Conservation (phyloP, 2,797 vertebrate species). For the Sebastes taczanowskii region DNA sequence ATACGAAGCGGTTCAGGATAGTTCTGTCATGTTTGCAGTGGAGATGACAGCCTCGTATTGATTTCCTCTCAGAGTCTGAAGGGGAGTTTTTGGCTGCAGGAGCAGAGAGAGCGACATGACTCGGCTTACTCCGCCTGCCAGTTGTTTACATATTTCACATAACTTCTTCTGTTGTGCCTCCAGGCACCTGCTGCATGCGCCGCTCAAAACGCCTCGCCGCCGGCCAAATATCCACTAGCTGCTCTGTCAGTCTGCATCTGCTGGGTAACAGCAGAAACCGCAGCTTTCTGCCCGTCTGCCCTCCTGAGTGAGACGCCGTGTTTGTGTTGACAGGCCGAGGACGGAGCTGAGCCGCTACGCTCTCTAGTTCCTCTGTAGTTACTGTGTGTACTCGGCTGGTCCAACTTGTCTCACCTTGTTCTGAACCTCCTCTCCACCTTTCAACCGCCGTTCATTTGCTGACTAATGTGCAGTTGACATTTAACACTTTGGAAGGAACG, state of each 20-base stretch:
- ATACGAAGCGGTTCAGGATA: neutral
- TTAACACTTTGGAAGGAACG: neutral
- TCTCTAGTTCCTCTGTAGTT: neutral
- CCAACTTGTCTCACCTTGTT: slow-evolving; percentile 29
- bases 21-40: neutral
- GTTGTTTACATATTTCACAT: slow-evolving; percentile 73
- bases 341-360: slow-evolving; percentile 1
- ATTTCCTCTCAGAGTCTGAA: slow-evolving; percentile 14
- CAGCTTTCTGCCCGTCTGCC: slow-evolving; percentile 2
- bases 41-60: slow-evolving; percentile 15
- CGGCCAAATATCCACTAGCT: slow-evolving; percentile 12
- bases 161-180: slow-evolving; percentile 39
- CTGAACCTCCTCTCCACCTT: slow-evolving; percentile 16
- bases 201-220: slow-evolving; percentile 17
- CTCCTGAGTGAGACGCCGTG: slow-evolving; percentile 19
- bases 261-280: slow-evolving; percentile 26
- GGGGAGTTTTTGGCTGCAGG: neutral
- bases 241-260: slow-evolving; percentile 36
- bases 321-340: slow-evolving; percentile 39
- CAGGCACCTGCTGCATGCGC: slow-evolving; percentile 31
- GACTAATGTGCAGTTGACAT: slow-evolving; percentile 1
- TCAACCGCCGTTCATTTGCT: neutral
- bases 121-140: slow-evolving; percentile 11
- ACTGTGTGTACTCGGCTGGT: neutral
- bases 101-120: slow-evolving; percentile 10